Base-by-base conservation (phyloP, 1,140 invertebrate species). In the Anthonomus grandis region DNA sequence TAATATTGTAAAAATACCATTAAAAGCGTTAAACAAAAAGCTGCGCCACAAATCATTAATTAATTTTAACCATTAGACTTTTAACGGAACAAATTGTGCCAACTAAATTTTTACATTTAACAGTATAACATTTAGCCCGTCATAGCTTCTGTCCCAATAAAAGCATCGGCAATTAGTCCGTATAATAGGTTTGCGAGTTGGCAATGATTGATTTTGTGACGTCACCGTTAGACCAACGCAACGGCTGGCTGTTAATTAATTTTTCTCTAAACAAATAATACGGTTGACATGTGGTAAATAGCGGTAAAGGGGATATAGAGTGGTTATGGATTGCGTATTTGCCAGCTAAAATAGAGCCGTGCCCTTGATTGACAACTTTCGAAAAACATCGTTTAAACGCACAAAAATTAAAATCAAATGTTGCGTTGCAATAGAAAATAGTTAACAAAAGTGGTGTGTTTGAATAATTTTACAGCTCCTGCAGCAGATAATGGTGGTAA, bases 151-250 rank as follows among this genome's bases (percentile, higher is more conserved):
- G 39, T 25, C 12, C 23, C 45, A 45, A 54, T 54, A 36, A 54
- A 52, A 47, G 24, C 36, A 44, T 19, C 17, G 42, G 24, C 52
- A 59, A 59, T 59, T 63, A 59, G 41, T 42, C 34, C 15, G 19
- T 37, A 31, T 63, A 63, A 63, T 63, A 51, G 47, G 36, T 54
- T 63, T 59, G 53, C 34, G 25, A 36, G 60, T 57, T 44, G 15
- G 39, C 18, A 49, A 31, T 53, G 51, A 63, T 63, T 63, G 60
- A 63, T 63, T 63, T 53, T 41, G 38, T 51, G 56, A 63, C 57
- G 57, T 59, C 52, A 52, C 47, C 57, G 52, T 56, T 34, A 48
- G 31, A 45, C 50, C 55, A 27, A 38, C 42, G n/a, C n/a, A n/a
- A n/a, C n/a, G n/a, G n/a, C n/a, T n/a, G 42, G 49, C 41, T 50